Evolutionary conservation across 1,140 invertebrate species (phyloP).

Genomic region (Mactra quadrangularis): DNA sequence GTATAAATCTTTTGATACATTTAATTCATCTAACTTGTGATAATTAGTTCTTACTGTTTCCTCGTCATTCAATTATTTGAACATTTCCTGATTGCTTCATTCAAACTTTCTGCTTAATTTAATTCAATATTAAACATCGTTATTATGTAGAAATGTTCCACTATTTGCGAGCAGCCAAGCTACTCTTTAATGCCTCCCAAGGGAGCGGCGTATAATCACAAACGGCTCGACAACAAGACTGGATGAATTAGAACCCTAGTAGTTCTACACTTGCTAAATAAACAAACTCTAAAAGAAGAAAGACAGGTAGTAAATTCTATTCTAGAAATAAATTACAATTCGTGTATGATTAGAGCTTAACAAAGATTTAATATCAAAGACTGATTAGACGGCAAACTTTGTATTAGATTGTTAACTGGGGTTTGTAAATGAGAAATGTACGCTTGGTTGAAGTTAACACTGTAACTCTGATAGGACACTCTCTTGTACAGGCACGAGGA

Average conservation of each 20-base stretch:
- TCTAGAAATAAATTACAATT: conserved; percentile 45
- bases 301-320: neutral
- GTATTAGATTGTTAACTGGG: conserved; percentile 9
- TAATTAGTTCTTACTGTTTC: conserved; percentile 47
- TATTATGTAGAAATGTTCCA: conserved; percentile 11
- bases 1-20: conserved; percentile 10
- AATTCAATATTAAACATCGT: conserved; percentile 22
- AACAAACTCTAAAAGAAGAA: conserved; percentile 23
- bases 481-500: too few species aligned
- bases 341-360: neutral
- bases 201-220: neutral
- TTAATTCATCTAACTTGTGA: conserved; percentile 25
- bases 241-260: neutral
- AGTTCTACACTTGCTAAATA: conserved; percentile 33
- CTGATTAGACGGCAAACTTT: conserved; percentile 26
- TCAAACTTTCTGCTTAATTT: conserved; percentile 27
- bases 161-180: conserved; percentile 17
- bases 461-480: too few species aligned
- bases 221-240: neutral
- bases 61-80: conserved; percentile 30
- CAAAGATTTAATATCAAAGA: conserved; percentile 45
- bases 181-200: conserved; percentile 2
- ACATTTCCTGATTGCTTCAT: conserved; percentile 22
- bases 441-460: too few species aligned
- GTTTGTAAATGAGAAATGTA: conserved; percentile 14